Evolutionary conservation across 2,888 invertebrate species (phyloP).

Genomic region (Pasiphila rectangulata): DNA sequence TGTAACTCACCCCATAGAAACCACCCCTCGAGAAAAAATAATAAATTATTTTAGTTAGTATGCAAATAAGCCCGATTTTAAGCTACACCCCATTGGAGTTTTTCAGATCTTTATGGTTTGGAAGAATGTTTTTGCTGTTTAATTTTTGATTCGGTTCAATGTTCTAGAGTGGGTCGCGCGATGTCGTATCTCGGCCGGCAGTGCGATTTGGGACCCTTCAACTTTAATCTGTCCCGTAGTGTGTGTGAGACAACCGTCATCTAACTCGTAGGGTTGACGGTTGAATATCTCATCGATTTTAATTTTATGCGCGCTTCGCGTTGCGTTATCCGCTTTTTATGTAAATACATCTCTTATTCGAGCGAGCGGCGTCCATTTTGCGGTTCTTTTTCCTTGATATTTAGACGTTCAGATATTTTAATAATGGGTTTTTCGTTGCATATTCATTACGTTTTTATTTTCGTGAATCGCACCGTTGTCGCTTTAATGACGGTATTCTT

Average conservation of each 20-base stretch:
- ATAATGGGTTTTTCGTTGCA: slow-evolving; percentile 55
- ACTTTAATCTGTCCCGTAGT: slow-evolving; percentile 69
- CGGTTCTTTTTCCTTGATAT: slow-evolving; percentile 60
- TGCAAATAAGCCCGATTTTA: slow-evolving; percentile 80
- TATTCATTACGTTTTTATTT: slow-evolving; percentile 39
- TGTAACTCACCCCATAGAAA: slow-evolving; percentile 68
- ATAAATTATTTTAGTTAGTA: slow-evolving; percentile 82
- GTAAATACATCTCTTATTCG: slow-evolving; percentile 77
- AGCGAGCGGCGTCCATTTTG: slow-evolving; percentile 68
- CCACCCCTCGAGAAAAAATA: slow-evolving; percentile 78
- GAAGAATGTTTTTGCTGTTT: slow-evolving; percentile 48
- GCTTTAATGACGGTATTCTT: slow-evolving; percentile 32
- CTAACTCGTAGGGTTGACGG: slow-evolving; percentile 80
- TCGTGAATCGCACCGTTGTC: slow-evolving; percentile 26
- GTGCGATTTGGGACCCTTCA: slow-evolving; percentile 48
- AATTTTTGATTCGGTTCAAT: slow-evolving; percentile 32
- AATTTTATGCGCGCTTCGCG: slow-evolving; percentile 80
- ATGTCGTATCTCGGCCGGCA: slow-evolving; percentile 25
- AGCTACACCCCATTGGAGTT: slow-evolving; percentile 76
- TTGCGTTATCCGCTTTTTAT: slow-evolving; percentile 78
- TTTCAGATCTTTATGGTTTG: slow-evolving; percentile 64
- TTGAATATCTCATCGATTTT: slow-evolving; percentile 79
- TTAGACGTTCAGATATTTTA: slow-evolving; percentile 62
- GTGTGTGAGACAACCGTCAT: slow-evolving; percentile 69
- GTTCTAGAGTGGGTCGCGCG: slow-evolving; percentile 11